Base-by-base conservation (phyloP, 2,797 vertebrate species). In the Anableps anableps region DNA sequence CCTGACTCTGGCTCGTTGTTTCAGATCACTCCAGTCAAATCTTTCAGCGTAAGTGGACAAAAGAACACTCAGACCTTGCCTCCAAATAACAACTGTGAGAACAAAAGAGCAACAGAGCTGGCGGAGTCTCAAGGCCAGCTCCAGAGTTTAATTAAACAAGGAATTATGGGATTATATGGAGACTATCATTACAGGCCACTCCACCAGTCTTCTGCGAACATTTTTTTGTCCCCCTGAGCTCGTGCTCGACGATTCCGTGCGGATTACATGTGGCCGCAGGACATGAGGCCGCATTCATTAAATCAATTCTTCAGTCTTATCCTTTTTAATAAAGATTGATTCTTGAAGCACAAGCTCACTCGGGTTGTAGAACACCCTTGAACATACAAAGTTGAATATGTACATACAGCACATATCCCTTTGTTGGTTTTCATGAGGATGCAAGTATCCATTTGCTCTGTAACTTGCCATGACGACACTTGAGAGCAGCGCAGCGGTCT, bases 81-180 rank as follows among this genome's bases (percentile, higher is more conserved):
- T 93, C 88, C 89, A 92, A 95, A 95, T 93, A 94, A 94, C 91
- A 95, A 94, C 91, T 90, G 92, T 93, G 93, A 93, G 91, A 94
- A 95, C 92, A 95, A 95, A 95, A 94, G 93, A 95, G 88, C 90
- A 94, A 94, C 90, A 93, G 91, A 94, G 94, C 94, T 95, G 95
- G 94, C 93, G 71, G 86, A 88, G 94, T 94, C 94, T 95, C 94
- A 95, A 96, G 94, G 94, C 95, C 93, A 92, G 94, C 95, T 94
- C 95, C 87, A 90, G 94, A 97, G 96, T 97, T 97, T 96, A 97
- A 97, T 97, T 96, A 97, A 96, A 96, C 96, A 97, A 96, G 96
- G 96, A 96, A 97, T 97, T 97, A 96, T 93, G 95, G 97, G 97
- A 97, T 97, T 97, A 97, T 95, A 96, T 92, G 93, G 95, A 95